phyloP scores from a whole-genome alignment of 2,113 vertebrate species.

The Nycticebus coucang region DNA sequence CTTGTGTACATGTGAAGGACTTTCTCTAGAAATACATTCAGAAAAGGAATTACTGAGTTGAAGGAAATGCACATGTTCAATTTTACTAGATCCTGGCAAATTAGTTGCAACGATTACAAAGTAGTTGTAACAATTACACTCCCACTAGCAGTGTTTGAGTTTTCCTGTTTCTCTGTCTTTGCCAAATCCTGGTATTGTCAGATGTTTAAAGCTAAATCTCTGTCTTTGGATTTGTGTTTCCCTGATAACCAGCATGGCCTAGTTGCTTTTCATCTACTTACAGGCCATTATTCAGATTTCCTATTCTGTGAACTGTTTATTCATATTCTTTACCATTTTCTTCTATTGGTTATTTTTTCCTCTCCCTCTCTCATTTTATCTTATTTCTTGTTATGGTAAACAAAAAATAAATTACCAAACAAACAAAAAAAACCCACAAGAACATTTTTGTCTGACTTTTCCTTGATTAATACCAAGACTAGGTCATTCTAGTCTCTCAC shows the following conservation, averaged over 20 bases:
- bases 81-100: constrained; percentile 6
- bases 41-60: neutral
- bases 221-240: neutral
- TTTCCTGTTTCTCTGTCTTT: constrained; percentile 29
- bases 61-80: neutral
- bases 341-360: neutral
- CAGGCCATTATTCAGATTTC: neutral
- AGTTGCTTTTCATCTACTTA: neutral
- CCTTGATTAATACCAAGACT: neutral
- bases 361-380: neutral
- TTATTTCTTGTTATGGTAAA: neutral
- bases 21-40: neutral
- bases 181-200: neutral
- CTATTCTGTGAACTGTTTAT: neutral
- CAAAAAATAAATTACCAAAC: constrained; percentile 15
- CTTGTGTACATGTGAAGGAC: neutral
- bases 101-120: neutral
- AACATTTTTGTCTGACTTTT: neutral
- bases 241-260: neutral
- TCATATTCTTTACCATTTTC: neutral
- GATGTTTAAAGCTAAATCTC: neutral
- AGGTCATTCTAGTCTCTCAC: neutral
- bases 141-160: neutral
- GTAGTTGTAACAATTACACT: neutral
- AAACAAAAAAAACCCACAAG: neutral